Conservation (phyloP, 2,888 invertebrate genomes). For the Plagodis dolabraria region DNA sequence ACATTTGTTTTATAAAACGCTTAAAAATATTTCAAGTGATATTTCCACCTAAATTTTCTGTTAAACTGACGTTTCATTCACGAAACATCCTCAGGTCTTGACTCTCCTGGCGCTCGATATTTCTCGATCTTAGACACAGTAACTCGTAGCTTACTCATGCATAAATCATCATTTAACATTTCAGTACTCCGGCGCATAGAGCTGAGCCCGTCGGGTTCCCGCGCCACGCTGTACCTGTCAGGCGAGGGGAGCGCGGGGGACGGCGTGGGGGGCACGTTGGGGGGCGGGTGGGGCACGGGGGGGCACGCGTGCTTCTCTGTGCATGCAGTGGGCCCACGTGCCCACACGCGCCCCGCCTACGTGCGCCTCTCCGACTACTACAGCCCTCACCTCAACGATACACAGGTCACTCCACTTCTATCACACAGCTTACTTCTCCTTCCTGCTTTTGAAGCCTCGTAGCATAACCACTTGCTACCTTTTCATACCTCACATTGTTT, state of each 20-base stretch:
- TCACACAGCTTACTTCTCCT: background rate
- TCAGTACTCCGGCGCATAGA: constrained; percentile 76
- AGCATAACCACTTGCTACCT: too few species aligned
- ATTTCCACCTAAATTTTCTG: too few species aligned
- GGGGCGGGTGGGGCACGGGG: constrained; percentile 42
- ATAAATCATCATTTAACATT: too few species aligned
- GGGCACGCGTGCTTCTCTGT: constrained; percentile 59
- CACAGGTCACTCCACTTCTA: constrained; percentile 66
- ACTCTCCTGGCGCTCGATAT: too few species aligned
- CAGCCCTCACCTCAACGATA: constrained; percentile 80
- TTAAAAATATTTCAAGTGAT: too few species aligned
- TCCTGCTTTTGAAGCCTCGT: too few species aligned
- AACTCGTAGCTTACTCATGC: too few species aligned
- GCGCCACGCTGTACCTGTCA: constrained; percentile 67
- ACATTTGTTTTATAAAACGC: too few species aligned
- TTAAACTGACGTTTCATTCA: too few species aligned
- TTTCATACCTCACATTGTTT: too few species aligned
- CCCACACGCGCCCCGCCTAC: constrained; percentile 75
- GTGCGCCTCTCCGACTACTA: constrained; percentile 87
- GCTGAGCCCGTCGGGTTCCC: constrained; percentile 51
- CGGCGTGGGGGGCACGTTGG: constrained; percentile 28
- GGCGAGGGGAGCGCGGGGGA: constrained; percentile 28
- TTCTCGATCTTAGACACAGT: too few species aligned
- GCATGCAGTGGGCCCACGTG: constrained; percentile 65
- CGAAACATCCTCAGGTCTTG: too few species aligned